These are phyloP conservation scores for Hypothenemus hampei DNA, from an alignment of 1,140 invertebrate species.

Conservation along the genomic window DNA sequence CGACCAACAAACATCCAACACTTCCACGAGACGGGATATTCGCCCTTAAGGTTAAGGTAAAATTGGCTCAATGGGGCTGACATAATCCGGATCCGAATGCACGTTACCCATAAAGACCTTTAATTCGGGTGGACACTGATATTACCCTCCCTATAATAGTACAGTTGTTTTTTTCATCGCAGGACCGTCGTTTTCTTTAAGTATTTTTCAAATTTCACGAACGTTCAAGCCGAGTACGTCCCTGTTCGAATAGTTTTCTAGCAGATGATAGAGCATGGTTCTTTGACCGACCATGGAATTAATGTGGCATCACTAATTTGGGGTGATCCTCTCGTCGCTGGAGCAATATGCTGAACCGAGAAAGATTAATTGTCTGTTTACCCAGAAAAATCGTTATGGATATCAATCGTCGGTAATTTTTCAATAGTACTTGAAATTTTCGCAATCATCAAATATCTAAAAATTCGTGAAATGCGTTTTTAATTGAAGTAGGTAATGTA, in stretches of 20 bases:
- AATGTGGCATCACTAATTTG: constrained; percentile 46
- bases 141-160: constrained; percentile 27
- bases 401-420: constrained; percentile 36
- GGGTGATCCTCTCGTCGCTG: constrained; percentile 34
- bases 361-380: constrained; percentile 44
- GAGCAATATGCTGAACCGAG: constrained; percentile 36
- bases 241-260: constrained; percentile 19
- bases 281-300: constrained; percentile 43
- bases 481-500: constrained; percentile 19
- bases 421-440: constrained; percentile 26
- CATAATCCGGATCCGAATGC: constrained; percentile 39
- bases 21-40: constrained; percentile 32
- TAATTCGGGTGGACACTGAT: constrained; percentile 44
- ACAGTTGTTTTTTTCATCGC: background rate
- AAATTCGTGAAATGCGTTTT: too few relatives aligned
- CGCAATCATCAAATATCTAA: too few relatives aligned
- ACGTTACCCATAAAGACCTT: constrained; percentile 35
- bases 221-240: constrained; percentile 5
- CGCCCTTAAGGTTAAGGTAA: constrained; percentile 16
- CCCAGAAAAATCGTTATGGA: constrained; percentile 35
- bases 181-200: background rate
- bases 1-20: constrained; percentile 43
- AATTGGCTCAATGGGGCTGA: constrained; percentile 27
- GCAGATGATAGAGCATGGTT: constrained; percentile 43
- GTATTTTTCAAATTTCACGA: background rate